phyloP scores from a whole-genome alignment of 2,797 vertebrate species.

The Myotis pilosus region DNA sequence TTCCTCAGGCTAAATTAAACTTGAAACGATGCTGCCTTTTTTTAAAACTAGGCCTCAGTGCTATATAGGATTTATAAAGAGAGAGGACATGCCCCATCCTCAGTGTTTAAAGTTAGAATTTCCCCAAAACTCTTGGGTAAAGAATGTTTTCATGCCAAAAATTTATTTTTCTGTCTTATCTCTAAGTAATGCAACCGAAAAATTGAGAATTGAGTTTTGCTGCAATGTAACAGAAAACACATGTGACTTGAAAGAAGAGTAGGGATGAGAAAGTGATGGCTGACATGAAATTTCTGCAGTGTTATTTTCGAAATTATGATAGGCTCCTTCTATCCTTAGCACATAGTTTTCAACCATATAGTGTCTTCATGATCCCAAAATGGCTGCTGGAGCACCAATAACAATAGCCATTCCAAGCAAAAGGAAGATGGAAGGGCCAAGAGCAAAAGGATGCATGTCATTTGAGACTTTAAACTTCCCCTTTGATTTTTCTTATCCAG shows the following conservation, averaged over 20 bases:
- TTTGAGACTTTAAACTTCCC: background rate
- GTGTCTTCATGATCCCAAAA: background rate
- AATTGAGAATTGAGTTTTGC: background rate
- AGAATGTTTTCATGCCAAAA: background rate
- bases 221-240: background rate
- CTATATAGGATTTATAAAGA: background rate
- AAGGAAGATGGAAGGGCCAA: background rate
- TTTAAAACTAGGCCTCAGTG: background rate
- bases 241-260: background rate
- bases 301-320: background rate
- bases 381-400: background rate
- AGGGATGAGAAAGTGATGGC: background rate
- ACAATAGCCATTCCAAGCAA: background rate
- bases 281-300: background rate
- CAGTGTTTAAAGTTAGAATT: background rate
- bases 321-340: background rate
- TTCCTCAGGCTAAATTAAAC: background rate
- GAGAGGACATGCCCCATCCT: background rate
- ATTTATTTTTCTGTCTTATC: conserved; percentile 12
- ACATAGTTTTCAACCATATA: background rate
- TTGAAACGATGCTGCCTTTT: background rate
- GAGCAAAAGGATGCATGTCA: background rate
- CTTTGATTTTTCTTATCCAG: background rate
- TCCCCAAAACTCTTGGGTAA: background rate
- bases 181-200: background rate